Percentiles rank a stretch among this genome's conserved stretches.
These are phyloP conservation scores for Alces alces DNA, from an alignment of 2,113 vertebrate genomes.

Conservation along the genomic window DNA sequence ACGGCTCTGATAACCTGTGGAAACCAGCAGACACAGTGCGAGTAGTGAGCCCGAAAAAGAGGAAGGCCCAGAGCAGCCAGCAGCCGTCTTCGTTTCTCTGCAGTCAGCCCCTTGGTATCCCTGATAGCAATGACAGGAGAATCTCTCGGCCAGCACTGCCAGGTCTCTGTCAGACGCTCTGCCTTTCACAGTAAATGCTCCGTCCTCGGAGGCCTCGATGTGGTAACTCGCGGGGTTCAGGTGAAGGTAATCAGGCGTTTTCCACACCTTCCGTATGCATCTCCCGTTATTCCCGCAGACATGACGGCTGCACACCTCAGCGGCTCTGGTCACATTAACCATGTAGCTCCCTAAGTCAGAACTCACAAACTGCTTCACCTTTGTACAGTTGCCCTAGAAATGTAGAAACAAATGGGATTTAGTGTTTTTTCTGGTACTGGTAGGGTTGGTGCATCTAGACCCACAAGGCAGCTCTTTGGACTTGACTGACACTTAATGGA, in stretches of 20 bases:
- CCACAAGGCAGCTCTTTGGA: not conserved
- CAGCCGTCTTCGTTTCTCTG: not conserved
- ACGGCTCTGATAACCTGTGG: not conserved
- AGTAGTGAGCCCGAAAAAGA: not conserved
- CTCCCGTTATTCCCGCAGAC: slow-evolving; percentile 83
- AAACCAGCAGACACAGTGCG: not conserved
- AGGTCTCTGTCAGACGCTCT: slow-evolving; percentile 76
- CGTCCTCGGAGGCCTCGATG: slow-evolving; percentile 62
- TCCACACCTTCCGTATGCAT: slow-evolving; percentile 75
- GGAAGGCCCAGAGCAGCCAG: not conserved
- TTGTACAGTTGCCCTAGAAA: slow-evolving; percentile 81
- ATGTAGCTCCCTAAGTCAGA: slow-evolving; percentile 82
- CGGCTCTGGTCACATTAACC: slow-evolving; percentile 81
- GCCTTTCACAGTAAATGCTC: slow-evolving; percentile 77
- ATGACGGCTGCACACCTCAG: slow-evolving; percentile 79
- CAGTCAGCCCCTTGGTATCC: slow-evolving; percentile 75
- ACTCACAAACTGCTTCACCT: slow-evolving; percentile 79
- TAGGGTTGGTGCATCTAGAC: not conserved
- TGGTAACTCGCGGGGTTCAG: slow-evolving; percentile 79
- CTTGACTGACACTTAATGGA: not conserved
- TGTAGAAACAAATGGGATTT: not conserved
- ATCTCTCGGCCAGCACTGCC: slow-evolving; percentile 73
- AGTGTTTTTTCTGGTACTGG: not conserved
- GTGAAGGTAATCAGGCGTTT: slow-evolving; percentile 78
- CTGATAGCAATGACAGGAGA: slow-evolving; percentile 86